Conservation (phyloP, 2,888 invertebrate genomes). For the Drosophila multiciliata region DNA sequence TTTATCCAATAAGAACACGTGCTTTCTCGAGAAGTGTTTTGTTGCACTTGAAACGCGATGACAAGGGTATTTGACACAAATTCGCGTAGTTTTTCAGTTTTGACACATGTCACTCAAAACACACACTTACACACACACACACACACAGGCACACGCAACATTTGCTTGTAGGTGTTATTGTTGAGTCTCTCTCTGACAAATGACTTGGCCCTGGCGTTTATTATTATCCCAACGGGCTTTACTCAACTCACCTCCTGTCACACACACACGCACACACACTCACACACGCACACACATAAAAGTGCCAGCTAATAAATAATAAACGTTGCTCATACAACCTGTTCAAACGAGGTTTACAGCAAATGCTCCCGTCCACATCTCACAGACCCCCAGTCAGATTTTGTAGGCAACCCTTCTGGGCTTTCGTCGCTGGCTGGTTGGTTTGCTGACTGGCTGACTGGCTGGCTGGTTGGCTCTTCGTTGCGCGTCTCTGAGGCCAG, state of each 20-base stretch:
- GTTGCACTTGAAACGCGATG: conserved; percentile 75
- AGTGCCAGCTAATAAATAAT: conserved; percentile 73
- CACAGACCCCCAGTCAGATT: conserved; percentile 8
- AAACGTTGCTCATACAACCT: conserved; percentile 61
- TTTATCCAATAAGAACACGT: conserved; percentile 26
- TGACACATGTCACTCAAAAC: conserved; percentile 79
- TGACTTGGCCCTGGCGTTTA: conserved; percentile 71
- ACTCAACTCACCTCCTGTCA: conserved; percentile 57
- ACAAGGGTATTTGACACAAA: conserved; percentile 84
- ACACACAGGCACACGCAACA: conserved; percentile 16
- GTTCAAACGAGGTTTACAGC: conserved; percentile 48
- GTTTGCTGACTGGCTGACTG: neutral
- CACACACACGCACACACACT: conserved; percentile 20
- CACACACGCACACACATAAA: conserved; percentile 16
- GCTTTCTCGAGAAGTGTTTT: conserved; percentile 51
- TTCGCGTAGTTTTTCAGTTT: conserved; percentile 81
- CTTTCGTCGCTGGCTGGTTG: conserved; percentile 25
- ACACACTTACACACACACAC: conserved; percentile 26
- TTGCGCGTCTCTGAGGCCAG: conserved; percentile 67
- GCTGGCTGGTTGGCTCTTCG: conserved; percentile 33
- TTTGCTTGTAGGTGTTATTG: conserved; percentile 33
- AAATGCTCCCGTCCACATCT: conserved; percentile 27
- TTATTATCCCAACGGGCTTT: conserved; percentile 76
- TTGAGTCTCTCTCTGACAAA: conserved; percentile 61
- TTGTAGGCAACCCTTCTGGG: conserved; percentile 54